Evolutionary conservation across 1,140 invertebrate genomes (phyloP), one percentile per base, ranked within the genome.

Genomic region (Drosophila parvula): DNA sequence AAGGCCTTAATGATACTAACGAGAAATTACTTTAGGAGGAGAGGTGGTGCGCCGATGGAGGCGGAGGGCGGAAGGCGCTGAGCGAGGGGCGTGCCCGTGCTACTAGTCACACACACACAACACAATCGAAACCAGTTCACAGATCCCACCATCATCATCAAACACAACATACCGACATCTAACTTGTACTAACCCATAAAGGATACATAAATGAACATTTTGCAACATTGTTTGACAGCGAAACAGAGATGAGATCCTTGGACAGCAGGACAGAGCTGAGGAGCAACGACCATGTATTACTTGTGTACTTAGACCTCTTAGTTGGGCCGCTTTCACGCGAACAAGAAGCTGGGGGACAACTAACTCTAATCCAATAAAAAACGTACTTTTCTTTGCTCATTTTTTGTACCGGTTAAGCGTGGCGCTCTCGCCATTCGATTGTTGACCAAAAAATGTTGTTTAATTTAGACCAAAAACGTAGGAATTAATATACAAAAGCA

Each of bases 1-100:
- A 88, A 84, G 84, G 84, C 84, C 84, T 89, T 89, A 89, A 84
- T 85, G 81, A 89, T 81, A 90, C 78, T 77, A 86, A 89, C 70
- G 73, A 47, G 68, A 64, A 75, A 78, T 70, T 78, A 82, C 63
- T 88, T 86, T 83, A 88, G 79, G 75, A 75, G 50, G 61, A 55
- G 8, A 38, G 51, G 51, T 40, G 45, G 69, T 67, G 69, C 67
- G 63, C 73, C 53, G 56, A 63, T 68, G 68, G 51, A 50, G 61
- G 61, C 38, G 61, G 51, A n/a, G 18, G 16, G 48, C 32, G 50
- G 0, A 22, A 32, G 50, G 32, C 30, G 8, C 3, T 22, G 60
- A 14, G 61, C 50, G 45, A 67, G 81, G 56, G 68, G 59, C 65
- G n/a, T 32, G 28, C n/a, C 4, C 60, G 47, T 74, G 68, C 70